phyloP scores from a whole-genome alignment of 2,888 invertebrate genomes.

The Drosophila sordidula region DNA sequence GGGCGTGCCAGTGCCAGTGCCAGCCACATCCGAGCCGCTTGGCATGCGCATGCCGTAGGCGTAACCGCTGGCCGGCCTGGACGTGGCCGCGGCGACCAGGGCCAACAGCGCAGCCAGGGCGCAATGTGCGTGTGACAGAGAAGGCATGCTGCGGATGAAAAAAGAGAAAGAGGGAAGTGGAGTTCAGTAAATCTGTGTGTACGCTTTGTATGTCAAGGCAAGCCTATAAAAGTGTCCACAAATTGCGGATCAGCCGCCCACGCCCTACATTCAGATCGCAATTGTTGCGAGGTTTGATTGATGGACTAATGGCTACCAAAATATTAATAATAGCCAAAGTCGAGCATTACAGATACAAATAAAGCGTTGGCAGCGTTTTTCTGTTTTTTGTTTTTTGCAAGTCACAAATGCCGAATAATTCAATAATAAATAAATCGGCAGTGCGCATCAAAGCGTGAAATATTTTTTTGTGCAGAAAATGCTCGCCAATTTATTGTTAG shows the following conservation, averaged over 20 bases:
- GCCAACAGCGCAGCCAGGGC: conserved; percentile 17
- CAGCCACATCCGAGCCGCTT: conserved; percentile 10
- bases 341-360: conserved; percentile 22
- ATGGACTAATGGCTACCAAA: conserved; percentile 51
- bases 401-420: conserved; percentile 75
- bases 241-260: conserved; percentile 29
- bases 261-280: conserved; percentile 51
- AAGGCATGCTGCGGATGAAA: conserved; percentile 47
- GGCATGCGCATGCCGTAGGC: conserved; percentile 39
- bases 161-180: conserved; percentile 8
- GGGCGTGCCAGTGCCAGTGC: conserved; percentile 7
- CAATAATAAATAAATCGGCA: conserved; percentile 73
- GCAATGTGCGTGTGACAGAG: conserved; percentile 23
- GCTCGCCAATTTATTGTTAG: conserved; percentile 61
- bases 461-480: conserved; percentile 42
- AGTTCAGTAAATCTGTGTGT: conserved; percentile 4
- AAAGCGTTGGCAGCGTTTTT: conserved; percentile 45
- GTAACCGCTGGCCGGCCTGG: conserved; percentile 36
- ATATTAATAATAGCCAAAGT: conserved; percentile 31
- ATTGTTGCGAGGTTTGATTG: conserved; percentile 71
- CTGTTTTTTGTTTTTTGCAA: conserved; percentile 57
- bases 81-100: conserved; percentile 36
- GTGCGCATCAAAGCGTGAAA: conserved; percentile 77
- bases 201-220: conserved; percentile 53
- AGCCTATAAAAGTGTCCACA: conserved; percentile 55